These are phyloP conservation scores for Panorpa germanica DNA, from an alignment of 2,888 invertebrate genomes.

Conservation along the genomic window DNA sequence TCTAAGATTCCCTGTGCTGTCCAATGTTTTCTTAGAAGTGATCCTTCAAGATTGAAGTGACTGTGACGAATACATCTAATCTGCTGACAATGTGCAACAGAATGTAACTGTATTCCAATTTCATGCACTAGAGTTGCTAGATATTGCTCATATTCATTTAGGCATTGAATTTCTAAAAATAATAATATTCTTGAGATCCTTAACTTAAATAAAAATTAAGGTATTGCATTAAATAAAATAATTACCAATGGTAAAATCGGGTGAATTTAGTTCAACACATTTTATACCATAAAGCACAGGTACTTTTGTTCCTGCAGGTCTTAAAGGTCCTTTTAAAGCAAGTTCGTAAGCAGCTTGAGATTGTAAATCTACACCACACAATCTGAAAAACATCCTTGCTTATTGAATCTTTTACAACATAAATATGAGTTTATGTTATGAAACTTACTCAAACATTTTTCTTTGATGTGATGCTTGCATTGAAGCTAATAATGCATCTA, in stretches of 20 bases:
- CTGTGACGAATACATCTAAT: slow-evolving; percentile 71
- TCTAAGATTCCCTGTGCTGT: slow-evolving; percentile 42
- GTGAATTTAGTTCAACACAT: slow-evolving; percentile 61
- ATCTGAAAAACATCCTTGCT: slow-evolving; percentile 25
- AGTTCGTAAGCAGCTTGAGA: slow-evolving; percentile 83
- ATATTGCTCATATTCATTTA: slow-evolving; percentile 69
- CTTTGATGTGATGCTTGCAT: slow-evolving; percentile 76
- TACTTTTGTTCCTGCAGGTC: slow-evolving; percentile 47
- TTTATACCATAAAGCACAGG: slow-evolving; percentile 75
- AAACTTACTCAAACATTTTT: slow-evolving; percentile 64
- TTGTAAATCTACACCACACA: slow-evolving; percentile 62
- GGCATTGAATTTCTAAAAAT: slow-evolving; percentile 61
- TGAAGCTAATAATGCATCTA: slow-evolving; percentile 57
- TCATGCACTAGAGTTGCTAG: slow-evolving; percentile 65
- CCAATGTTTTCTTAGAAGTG: slow-evolving; percentile 73
- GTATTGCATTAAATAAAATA: slow-evolving; percentile 9
- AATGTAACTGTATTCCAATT: slow-evolving; percentile 58
- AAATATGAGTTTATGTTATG: too few relatives aligned
- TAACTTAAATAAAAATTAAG: neutral
- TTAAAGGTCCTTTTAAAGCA: slow-evolving; percentile 60
- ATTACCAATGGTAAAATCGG: slow-evolving; percentile 68
- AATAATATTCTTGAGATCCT: slow-evolving; percentile 3
- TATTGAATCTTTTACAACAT: slow-evolving; percentile 6
- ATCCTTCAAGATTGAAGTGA: slow-evolving; percentile 53
- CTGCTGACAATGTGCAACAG: slow-evolving; percentile 60